These are phyloP conservation scores for Cyaniris semiargus DNA, from an alignment of 2,888 invertebrate genomes.

Conservation along the genomic window DNA sequence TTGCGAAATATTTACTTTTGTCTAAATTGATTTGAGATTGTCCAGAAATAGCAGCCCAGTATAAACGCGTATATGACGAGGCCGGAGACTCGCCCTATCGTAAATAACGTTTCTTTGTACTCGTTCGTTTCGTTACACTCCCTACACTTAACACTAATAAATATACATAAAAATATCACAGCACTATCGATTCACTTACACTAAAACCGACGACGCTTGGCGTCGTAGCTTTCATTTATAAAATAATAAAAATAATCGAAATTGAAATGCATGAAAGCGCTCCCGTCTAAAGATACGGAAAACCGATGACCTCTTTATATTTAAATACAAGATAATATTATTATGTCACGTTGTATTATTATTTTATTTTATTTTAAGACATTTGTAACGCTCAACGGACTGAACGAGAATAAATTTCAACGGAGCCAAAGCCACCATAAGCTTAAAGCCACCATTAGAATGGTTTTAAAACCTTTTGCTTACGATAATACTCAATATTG, in stretches of 20 bases:
- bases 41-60: conserved; percentile 27
- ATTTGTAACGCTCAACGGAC: background rate
- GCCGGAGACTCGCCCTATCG: conserved; percentile 40
- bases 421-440: no score
- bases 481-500: background rate
- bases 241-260: conserved; percentile 67
- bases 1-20: conserved; percentile 19
- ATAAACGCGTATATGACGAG: conserved; percentile 7
- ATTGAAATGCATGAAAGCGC: conserved; percentile 64
- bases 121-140: conserved; percentile 65
- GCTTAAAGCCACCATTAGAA: background rate
- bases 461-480: background rate
- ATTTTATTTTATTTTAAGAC: background rate
- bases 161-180: conserved; percentile 81
- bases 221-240: conserved; percentile 56
- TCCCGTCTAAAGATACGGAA: conserved; percentile 48
- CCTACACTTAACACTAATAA: conserved; percentile 65
- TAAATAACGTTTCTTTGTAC: conserved; percentile 70
- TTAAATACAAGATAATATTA: background rate
- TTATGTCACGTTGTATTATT: background rate
- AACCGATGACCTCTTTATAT: conserved; percentile 17
- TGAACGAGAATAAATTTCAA: background rate
- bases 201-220: conserved; percentile 70
- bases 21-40: conserved; percentile 31
- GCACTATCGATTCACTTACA: conserved; percentile 80